These are phyloP conservation scores for Phorcus lineatus DNA, from an alignment of 2,888 invertebrate genomes.

Conservation along the genomic window DNA sequence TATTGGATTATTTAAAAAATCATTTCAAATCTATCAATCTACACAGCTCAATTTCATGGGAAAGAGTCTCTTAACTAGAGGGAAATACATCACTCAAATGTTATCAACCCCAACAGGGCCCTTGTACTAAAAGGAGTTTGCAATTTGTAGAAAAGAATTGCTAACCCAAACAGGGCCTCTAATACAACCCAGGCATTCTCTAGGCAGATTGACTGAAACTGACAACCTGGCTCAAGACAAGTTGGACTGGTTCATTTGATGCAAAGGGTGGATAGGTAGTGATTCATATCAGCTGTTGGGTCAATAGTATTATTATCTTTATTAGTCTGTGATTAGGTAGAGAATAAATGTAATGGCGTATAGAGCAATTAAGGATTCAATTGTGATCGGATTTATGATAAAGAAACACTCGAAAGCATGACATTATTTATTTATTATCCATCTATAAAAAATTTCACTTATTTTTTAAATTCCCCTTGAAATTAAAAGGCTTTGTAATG, in stretches of 20 bases:
- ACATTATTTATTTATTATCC: too few relatives aligned
- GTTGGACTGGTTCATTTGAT: constrained; percentile 3
- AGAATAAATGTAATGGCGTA: neutral
- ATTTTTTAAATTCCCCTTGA: too few relatives aligned
- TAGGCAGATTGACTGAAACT: constrained; percentile 21
- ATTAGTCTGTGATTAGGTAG: neutral
- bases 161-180: constrained; percentile 10
- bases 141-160: neutral
- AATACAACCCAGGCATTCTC: constrained; percentile 4
- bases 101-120: neutral
- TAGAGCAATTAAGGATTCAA: neutral
- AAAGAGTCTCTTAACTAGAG: too few relatives aligned
- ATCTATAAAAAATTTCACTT: too few relatives aligned
- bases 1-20: too few relatives aligned
- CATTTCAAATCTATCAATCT: too few relatives aligned
- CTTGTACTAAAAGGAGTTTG: too few relatives aligned
- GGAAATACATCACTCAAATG: neutral
- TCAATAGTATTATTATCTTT: constrained; percentile 13
- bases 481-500: too few relatives aligned
- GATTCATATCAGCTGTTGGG: constrained; percentile 6
- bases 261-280: neutral
- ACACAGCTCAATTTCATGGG: too few relatives aligned
- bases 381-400: neutral
- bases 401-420: too few relatives aligned
- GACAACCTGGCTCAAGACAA: constrained; percentile 21